These are phyloP conservation scores for Alca torda DNA, from an alignment of 2,797 vertebrate species.

Conservation along the genomic window DNA sequence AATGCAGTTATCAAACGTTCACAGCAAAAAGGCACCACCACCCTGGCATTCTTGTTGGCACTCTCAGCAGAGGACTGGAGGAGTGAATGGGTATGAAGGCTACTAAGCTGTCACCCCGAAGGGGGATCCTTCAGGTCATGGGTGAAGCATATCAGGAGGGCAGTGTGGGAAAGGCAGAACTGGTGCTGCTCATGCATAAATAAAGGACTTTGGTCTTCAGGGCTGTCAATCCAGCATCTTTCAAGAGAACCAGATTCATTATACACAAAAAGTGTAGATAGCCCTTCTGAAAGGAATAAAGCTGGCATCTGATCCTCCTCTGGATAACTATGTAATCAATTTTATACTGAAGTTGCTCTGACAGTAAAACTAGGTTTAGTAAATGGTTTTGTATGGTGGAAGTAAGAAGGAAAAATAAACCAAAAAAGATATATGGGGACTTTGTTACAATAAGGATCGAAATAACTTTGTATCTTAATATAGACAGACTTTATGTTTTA, in stretches of 20 bases:
- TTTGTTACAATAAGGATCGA: not conserved
- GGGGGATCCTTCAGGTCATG: constrained; percentile 51
- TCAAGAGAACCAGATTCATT: constrained; percentile 58
- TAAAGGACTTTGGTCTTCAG: constrained; percentile 53
- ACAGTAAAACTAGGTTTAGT: not conserved
- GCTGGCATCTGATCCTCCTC: not conserved
- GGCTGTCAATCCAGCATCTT: constrained; percentile 66
- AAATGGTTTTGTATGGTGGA: not conserved
- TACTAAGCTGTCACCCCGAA: constrained; percentile 36
- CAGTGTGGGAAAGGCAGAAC: constrained; percentile 64
- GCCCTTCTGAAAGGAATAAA: constrained; percentile 16
- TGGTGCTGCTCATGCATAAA: constrained; percentile 68
- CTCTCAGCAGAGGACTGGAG: not conserved
- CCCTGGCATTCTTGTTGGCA: not conserved
- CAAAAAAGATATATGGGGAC: not conserved
- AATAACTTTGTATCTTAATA: not conserved
- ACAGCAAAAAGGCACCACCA: not conserved
- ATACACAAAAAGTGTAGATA: constrained; percentile 10
- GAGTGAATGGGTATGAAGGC: not conserved
- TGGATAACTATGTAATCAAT: not conserved
- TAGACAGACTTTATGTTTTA: not conserved
- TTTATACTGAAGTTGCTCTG: not conserved
- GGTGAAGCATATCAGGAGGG: constrained; percentile 53
- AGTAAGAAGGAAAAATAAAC: not conserved
- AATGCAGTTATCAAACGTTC: not conserved